These are phyloP conservation scores for Calameuta pallipes DNA, from an alignment of 2,888 invertebrate genomes.

Conservation along the genomic window DNA sequence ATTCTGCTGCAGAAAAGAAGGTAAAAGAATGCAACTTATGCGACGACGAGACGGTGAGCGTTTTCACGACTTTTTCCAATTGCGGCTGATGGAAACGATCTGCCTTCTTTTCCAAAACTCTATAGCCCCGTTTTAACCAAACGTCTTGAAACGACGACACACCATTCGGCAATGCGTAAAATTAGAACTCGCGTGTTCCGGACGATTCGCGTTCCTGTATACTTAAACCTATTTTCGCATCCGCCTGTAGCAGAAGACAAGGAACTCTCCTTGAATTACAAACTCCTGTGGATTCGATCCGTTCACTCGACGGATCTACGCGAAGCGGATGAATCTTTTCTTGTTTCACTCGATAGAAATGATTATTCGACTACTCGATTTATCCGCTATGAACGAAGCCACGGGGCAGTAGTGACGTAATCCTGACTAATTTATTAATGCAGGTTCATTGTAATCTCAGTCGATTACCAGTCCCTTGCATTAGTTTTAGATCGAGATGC, in stretches of 20 bases:
- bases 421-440: background rate
- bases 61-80: slow-evolving; percentile 33
- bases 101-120: background rate
- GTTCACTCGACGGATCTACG: slow-evolving; percentile 18
- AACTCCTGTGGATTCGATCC: slow-evolving; percentile 17
- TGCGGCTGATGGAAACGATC: slow-evolving; percentile 37
- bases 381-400: background rate
- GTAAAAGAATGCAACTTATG: background rate
- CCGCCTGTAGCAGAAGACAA: background rate
- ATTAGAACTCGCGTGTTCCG: slow-evolving; percentile 40
- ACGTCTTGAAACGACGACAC: background rate
- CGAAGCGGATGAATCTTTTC: background rate
- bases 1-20: background rate
- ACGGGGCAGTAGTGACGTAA: background rate
- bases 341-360: background rate
- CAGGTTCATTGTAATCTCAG: background rate
- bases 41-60: slow-evolving; percentile 18
- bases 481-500: background rate
- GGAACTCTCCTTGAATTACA: background rate
- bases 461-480: background rate
- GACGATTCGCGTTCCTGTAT: slow-evolving; percentile 30
- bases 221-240: slow-evolving; percentile 30
- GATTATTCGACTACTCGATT: background rate
- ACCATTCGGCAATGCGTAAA: slow-evolving; percentile 37
- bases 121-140: background rate